These are phyloP conservation scores for Neoseiulus cucumeris DNA, from an alignment of 1,140 invertebrate genomes.

Conservation along the genomic window DNA sequence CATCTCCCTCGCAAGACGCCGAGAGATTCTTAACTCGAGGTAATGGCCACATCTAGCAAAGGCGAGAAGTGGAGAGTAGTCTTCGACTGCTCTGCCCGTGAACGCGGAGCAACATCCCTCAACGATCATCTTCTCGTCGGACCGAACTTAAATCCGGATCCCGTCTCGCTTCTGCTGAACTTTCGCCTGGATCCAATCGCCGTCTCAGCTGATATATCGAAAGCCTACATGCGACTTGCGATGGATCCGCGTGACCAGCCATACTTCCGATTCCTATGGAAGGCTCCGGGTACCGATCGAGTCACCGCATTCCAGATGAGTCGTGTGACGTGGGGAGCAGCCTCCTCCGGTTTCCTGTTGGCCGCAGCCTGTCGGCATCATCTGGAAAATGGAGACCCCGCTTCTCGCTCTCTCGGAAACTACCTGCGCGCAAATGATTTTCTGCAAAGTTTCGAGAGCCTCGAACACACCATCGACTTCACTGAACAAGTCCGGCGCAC, in stretches of 20 bases:
- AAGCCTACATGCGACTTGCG: background rate
- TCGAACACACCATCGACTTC: too few relatives aligned
- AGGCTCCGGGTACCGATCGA: background rate
- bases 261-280: background rate
- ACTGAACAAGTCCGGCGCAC: too few relatives aligned
- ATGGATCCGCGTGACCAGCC: background rate
- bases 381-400: too few relatives aligned
- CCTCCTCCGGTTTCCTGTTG: too few relatives aligned
- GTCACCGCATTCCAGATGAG: background rate
- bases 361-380: too few relatives aligned
- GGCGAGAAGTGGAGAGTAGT: background rate
- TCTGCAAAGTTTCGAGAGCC: too few relatives aligned
- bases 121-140: slow-evolving; percentile 12
- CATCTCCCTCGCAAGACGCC: too few relatives aligned
- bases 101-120: background rate
- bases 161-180: background rate
- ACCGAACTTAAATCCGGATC: background rate
- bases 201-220: background rate
- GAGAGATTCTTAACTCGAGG: too few relatives aligned
- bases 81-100: background rate
- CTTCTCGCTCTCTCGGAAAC: too few relatives aligned
- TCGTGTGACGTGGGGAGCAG: background rate
- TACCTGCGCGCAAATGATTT: too few relatives aligned
- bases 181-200: background rate
- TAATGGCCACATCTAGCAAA: too few relatives aligned